Evolutionary conservation across 2,888 invertebrate species (phyloP).

Genomic region (Agrenia bidenticulata): DNA sequence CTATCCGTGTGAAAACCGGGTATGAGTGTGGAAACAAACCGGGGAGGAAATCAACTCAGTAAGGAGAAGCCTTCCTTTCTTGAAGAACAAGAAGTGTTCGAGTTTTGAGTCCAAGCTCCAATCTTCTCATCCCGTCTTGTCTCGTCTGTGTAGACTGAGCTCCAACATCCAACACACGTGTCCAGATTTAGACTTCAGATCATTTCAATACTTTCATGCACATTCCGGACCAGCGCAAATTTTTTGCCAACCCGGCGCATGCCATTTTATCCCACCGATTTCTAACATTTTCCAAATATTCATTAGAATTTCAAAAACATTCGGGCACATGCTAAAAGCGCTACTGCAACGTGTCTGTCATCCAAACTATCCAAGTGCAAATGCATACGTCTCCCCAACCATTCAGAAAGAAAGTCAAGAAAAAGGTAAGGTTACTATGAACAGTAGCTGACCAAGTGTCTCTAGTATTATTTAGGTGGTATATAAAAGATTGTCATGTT

Average conservation of each 20-base stretch:
- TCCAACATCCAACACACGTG: slow-evolving; percentile 32
- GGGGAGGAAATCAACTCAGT: neutral
- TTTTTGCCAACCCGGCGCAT: slow-evolving; percentile 14
- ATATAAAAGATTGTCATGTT: no score
- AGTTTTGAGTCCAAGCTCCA: neutral
- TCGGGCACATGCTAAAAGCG: no score
- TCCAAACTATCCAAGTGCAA: no score
- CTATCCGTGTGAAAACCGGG: slow-evolving; percentile 7
- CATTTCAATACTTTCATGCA: neutral
- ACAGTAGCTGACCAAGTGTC: no score
- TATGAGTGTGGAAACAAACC: neutral
- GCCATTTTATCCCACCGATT: neutral
- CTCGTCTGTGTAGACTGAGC: neutral
- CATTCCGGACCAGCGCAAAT: slow-evolving; percentile 26
- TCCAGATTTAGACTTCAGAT: slow-evolving; percentile 35
- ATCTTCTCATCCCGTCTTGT: slow-evolving; percentile 11
- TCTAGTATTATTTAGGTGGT: no score
- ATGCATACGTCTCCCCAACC: no score
- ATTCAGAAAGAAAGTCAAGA: no score
- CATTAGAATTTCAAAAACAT: no score
- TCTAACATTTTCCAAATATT: neutral
- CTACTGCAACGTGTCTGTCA: no score
- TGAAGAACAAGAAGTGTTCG: slow-evolving; percentile 20
- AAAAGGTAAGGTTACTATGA: no score
- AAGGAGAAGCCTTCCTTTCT: neutral